These are phyloP conservation scores for Porites divaricata DNA, from an alignment of 92 coral and sea anemone genomes.

Conservation along the genomic window DNA sequence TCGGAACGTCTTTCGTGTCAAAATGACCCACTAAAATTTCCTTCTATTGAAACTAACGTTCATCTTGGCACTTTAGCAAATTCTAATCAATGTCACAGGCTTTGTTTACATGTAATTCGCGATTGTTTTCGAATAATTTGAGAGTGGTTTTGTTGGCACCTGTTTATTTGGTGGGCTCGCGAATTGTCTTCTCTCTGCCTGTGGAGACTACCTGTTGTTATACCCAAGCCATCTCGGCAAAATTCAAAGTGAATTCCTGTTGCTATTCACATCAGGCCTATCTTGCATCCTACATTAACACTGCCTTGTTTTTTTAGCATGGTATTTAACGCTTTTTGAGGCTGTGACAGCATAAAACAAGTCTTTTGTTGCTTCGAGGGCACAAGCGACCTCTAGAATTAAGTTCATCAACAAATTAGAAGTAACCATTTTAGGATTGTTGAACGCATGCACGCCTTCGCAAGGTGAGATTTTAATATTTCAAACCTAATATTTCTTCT, in stretches of 20 bases:
- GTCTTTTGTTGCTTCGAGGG: background rate
- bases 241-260: constrained; percentile 14
- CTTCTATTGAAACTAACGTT: background rate
- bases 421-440: constrained; percentile 1
- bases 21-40: background rate
- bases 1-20: background rate
- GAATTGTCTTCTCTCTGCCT: constrained; percentile 22
- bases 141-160: constrained; percentile 24
- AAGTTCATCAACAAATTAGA: constrained; percentile 3
- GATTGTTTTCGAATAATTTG: constrained; percentile 21
- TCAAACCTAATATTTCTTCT: background rate
- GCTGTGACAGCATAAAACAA: background rate
- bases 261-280: background rate
- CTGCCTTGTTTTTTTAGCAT: background rate
- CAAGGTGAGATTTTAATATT: constrained; percentile 19
- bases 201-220: constrained; percentile 39
- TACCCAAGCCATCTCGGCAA: constrained; percentile 20
- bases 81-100: background rate
- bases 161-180: constrained; percentile 3
- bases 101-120: constrained; percentile 11
- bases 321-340: background rate
- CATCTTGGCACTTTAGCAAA: background rate
- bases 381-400: constrained; percentile 9
- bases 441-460: background rate
- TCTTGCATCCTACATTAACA: background rate